Percentiles rank a stretch among this genome's conserved stretches.
phyloP scores from a whole-genome alignment of 2,888 invertebrate genomes.

The Hofmannophila pseudospretella region DNA sequence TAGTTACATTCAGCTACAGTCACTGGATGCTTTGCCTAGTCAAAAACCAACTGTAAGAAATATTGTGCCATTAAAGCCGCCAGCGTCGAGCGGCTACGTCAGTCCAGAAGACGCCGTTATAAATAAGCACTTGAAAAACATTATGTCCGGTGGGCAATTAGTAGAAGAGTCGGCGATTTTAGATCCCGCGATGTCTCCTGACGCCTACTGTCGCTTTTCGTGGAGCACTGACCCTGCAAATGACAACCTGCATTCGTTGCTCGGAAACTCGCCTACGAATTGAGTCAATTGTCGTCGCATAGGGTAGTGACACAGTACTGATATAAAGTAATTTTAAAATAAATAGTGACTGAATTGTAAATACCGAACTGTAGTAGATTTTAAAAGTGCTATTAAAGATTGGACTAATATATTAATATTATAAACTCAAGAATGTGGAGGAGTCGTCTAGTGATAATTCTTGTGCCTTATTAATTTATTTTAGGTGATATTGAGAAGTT shows the following conservation, averaged over 20 bases:
- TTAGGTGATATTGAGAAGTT: slow-evolving; percentile 64
- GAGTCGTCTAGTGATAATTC: slow-evolving; percentile 73
- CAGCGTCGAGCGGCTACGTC: slow-evolving; percentile 55
- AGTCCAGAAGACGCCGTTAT: slow-evolving; percentile 63
- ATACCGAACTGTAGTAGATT: slow-evolving; percentile 52
- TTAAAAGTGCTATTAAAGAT: slow-evolving; percentile 53
- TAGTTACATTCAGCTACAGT: slow-evolving; percentile 67
- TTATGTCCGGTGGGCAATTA: slow-evolving; percentile 49
- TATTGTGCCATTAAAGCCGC: slow-evolving; percentile 46
- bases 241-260: slow-evolving; percentile 65
- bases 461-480: slow-evolving; percentile 78
- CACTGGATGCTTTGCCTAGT: slow-evolving; percentile 61
- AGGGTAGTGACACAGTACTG: slow-evolving; percentile 42
- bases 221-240: slow-evolving; percentile 71
- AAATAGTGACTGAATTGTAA: slow-evolving; percentile 58
- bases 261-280: slow-evolving; percentile 56
- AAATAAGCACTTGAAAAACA: slow-evolving; percentile 65
- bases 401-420: slow-evolving; percentile 50
- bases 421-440: slow-evolving; percentile 54
- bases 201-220: slow-evolving; percentile 71
- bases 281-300: slow-evolving; percentile 39
- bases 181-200: slow-evolving; percentile 70
- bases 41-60: slow-evolving; percentile 51
- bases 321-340: slow-evolving; percentile 45
- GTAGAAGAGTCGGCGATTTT: slow-evolving; percentile 61